A percentile compares a stretch with the other conserved stretches of the same genome.
Evolutionary conservation across 2,797 vertebrate species (phyloP).

Genomic region (Orestias chungarensis): DNA sequence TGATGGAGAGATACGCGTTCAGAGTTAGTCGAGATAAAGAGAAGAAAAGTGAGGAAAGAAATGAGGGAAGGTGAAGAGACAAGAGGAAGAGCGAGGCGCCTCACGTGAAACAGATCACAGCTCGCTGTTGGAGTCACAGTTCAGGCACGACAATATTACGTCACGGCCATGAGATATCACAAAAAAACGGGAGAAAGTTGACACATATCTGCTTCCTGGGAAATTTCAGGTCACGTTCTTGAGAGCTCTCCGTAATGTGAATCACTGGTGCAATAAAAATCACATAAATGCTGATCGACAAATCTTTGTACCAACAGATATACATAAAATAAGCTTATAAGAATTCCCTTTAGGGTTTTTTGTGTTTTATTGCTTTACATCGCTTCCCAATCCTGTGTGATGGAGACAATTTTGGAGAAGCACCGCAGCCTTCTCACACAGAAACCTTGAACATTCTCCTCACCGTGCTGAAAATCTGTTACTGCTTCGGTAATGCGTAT

Average conservation of each 20-base stretch:
- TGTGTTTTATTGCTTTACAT: background rate
- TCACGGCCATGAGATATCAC: constrained; percentile 38
- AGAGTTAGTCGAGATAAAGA: constrained; percentile 21
- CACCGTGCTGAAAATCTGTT: background rate
- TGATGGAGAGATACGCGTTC: constrained; percentile 23
- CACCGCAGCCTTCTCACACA: constrained; percentile 19
- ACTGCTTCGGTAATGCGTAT: background rate
- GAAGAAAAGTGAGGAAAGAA: constrained; percentile 9
- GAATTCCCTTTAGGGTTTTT: background rate
- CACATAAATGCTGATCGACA: background rate
- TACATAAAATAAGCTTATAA: background rate
- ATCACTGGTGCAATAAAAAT: background rate
- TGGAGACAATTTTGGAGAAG: background rate
- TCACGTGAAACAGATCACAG: constrained; percentile 26
- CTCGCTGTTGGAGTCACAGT: constrained; percentile 47
- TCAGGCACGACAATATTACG: constrained; percentile 6
- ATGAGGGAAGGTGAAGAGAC: constrained; percentile 1
- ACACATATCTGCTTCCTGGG: background rate
- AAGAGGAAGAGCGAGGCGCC: constrained; percentile 9
- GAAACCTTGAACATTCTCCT: constrained; percentile 3
- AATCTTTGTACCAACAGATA: background rate
- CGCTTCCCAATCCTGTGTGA: background rate
- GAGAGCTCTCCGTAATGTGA: background rate
- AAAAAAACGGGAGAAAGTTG: constrained; percentile 12
- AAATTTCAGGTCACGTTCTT: background rate